Percentiles rank a stretch among this genome's conserved stretches.
Evolutionary conservation across 1,140 invertebrate genomes (phyloP).

Genomic region (Drosophila nebulosa): DNA sequence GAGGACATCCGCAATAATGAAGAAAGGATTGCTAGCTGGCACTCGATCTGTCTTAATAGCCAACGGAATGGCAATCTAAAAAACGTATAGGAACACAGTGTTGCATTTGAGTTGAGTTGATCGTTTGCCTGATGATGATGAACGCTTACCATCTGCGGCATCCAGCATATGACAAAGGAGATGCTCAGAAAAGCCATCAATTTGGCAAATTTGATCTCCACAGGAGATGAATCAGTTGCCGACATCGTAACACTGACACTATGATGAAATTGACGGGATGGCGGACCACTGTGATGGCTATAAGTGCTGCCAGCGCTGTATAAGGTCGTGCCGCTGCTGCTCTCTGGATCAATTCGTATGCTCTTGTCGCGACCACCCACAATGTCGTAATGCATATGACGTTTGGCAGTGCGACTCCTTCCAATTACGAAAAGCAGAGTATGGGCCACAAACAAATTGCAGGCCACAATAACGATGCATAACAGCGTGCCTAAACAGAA

Average conservation of each 20-base stretch:
- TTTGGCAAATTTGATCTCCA: slow-evolving; percentile 91
- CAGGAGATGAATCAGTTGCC: slow-evolving; percentile 84
- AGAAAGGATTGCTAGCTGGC: slow-evolving; percentile 57
- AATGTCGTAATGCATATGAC: slow-evolving; percentile 71
- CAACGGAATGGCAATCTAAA: slow-evolving; percentile 87
- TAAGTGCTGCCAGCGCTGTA: slow-evolving; percentile 41
- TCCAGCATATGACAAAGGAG: slow-evolving; percentile 91
- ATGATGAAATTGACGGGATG: slow-evolving; percentile 60
- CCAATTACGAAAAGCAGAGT: slow-evolving; percentile 85
- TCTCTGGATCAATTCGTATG: slow-evolving; percentile 63
- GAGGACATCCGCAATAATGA: slow-evolving; percentile 86
- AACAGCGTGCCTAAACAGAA: slow-evolving; percentile 86
- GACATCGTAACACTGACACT: slow-evolving; percentile 74
- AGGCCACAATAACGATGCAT: slow-evolving; percentile 89
- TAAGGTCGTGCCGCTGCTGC: slow-evolving; percentile 67
- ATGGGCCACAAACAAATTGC: slow-evolving; percentile 90
- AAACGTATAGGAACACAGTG: slow-evolving; percentile 10
- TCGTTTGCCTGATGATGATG: neutral
- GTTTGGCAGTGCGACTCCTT: slow-evolving; percentile 61
- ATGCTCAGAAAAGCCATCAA: slow-evolving; percentile 91
- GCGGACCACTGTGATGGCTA: slow-evolving; percentile 38
- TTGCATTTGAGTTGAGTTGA: neutral
- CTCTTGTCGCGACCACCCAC: slow-evolving; percentile 66
- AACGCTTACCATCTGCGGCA: slow-evolving; percentile 90
- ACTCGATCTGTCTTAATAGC: slow-evolving; percentile 82